Evolutionary conservation across 2,888 invertebrate species (phyloP).

Genomic region (Torymus aiolomorphi): DNA sequence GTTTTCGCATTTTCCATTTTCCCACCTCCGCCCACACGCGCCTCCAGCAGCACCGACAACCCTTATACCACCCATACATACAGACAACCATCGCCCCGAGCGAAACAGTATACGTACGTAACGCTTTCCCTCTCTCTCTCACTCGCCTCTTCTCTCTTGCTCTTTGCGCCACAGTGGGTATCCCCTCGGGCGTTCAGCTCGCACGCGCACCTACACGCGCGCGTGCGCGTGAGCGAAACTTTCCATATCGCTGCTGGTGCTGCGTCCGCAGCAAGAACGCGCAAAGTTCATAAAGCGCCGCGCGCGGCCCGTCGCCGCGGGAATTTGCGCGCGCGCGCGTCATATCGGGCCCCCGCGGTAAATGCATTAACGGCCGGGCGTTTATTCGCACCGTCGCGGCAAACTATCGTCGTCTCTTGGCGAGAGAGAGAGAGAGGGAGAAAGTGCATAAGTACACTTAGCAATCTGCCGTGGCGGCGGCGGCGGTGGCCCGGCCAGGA

Average conservation of each 20-base stretch:
- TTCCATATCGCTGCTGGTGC: conserved; percentile 11
- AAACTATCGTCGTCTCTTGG: too few relatives aligned
- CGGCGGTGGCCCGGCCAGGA: too few relatives aligned
- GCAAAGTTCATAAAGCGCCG: conserved; percentile 33
- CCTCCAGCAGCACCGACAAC: too few relatives aligned
- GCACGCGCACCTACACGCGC: too few relatives aligned
- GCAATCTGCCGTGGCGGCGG: conserved; percentile 56
- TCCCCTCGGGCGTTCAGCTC: too few relatives aligned
- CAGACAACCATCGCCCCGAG: too few relatives aligned
- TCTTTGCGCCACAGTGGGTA: too few relatives aligned
- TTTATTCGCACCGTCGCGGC: conserved; percentile 23
- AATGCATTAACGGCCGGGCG: conserved; percentile 28
- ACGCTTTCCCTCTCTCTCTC: too few relatives aligned
- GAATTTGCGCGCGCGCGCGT: conserved; percentile 16
- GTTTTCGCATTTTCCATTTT: neutral
- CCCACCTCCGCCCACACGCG: neutral
- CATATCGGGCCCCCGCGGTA: conserved; percentile 12
- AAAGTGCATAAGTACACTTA: conserved; percentile 60
- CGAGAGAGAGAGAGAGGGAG: conserved; percentile 42
- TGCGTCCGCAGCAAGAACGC: conserved; percentile 1
- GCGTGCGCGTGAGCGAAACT: neutral
- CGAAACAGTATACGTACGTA: too few relatives aligned
- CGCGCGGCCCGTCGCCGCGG: conserved; percentile 7
- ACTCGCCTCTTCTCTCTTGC: too few relatives aligned
- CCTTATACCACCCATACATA: too few relatives aligned